These are phyloP conservation scores for Melanogrammus aeglefinus DNA, from an alignment of 2,797 vertebrate genomes.

Conservation along the genomic window DNA sequence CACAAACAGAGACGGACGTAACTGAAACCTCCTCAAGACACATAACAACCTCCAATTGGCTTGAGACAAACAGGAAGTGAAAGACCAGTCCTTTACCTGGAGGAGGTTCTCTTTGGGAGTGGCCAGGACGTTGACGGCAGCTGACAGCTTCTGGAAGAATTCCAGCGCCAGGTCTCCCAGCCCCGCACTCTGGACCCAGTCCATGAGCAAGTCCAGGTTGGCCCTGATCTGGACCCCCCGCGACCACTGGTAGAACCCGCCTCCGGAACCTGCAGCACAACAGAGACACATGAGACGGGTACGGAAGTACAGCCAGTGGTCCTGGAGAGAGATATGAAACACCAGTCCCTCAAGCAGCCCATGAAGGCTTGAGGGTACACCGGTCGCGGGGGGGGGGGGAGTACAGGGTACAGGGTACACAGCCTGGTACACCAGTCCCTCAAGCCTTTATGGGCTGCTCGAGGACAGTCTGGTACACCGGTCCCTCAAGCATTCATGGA, in stretches of 20 bases:
- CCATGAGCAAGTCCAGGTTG: slow-evolving; percentile 78
- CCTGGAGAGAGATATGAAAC: no score
- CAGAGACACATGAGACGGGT: background rate
- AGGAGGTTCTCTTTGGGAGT: slow-evolving; percentile 78
- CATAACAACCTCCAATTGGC: background rate
- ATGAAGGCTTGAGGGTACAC: no score
- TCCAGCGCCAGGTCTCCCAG: slow-evolving; percentile 66
- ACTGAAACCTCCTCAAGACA: background rate
- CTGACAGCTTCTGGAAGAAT: slow-evolving; percentile 78
- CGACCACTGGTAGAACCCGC: slow-evolving; percentile 80
- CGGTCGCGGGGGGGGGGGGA: no score
- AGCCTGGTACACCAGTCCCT: no score
- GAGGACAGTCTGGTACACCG: no score
- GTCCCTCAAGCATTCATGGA: no score
- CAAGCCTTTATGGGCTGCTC: no score
- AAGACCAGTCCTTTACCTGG: slow-evolving; percentile 64
- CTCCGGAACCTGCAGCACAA: slow-evolving; percentile 63
- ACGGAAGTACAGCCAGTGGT: no score
- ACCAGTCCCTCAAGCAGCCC: no score
- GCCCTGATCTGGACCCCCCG: slow-evolving; percentile 78
- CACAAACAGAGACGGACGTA: background rate
- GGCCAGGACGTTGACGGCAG: slow-evolving; percentile 78
- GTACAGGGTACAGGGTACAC: no score
- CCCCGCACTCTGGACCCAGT: slow-evolving; percentile 74
- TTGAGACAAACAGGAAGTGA: slow-evolving; percentile 13